These are phyloP conservation scores for Arctopsyche grandis DNA, from an alignment of 1,140 invertebrate genomes.

Conservation along the genomic window DNA sequence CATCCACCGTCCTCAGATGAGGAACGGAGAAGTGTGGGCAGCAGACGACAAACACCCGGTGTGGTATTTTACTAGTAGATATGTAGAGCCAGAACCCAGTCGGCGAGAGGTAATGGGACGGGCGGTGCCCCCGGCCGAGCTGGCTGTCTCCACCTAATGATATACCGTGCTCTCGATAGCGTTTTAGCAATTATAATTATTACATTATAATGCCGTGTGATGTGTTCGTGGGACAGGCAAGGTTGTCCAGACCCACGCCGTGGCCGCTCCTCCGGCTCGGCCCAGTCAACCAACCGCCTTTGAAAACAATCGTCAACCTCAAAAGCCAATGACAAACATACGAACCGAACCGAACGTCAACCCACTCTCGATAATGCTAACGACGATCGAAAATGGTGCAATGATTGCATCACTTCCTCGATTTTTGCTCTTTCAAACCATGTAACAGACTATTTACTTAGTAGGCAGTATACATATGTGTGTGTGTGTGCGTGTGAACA, in stretches of 20 bases:
- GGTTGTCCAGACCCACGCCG: constrained; percentile 44
- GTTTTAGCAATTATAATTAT: constrained; percentile 52
- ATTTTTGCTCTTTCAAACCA: background rate
- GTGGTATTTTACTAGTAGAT: background rate
- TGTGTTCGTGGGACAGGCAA: constrained; percentile 40
- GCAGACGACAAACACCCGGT: background rate
- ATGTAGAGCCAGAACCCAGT: background rate
- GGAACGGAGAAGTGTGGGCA: too few species aligned
- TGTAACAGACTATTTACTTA: background rate
- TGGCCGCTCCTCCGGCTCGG: constrained; percentile 34
- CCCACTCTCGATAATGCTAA: background rate
- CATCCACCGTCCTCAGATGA: too few species aligned
- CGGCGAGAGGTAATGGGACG: background rate
- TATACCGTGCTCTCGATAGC: constrained; percentile 40
- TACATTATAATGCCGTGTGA: constrained; percentile 26
- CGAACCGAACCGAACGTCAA: background rate
- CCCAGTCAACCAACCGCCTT: background rate
- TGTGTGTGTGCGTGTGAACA: too few species aligned
- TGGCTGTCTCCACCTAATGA: constrained; percentile 45
- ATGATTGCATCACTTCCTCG: background rate
- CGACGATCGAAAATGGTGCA: too few species aligned
- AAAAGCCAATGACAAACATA: constrained; percentile 9
- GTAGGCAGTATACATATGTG: too few species aligned
- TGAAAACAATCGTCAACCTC: constrained; percentile 16
- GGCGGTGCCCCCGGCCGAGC: background rate